Base-by-base conservation (phyloP, 2,888 invertebrate genomes). In the Pinctada fucata region DNA sequence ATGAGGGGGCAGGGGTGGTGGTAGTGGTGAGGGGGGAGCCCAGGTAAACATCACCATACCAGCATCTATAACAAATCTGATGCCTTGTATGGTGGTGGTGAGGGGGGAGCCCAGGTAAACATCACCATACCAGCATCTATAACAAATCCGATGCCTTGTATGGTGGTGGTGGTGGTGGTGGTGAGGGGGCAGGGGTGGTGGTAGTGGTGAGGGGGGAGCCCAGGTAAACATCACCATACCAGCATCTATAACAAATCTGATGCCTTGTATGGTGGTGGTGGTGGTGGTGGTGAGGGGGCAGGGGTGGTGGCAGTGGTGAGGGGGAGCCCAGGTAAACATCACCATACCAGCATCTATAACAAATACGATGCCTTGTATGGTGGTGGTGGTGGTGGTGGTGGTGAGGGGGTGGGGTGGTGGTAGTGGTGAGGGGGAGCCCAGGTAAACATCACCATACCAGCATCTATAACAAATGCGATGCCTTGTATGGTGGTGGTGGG, bases 341-440 rank as follows among this genome's bases (percentile, higher is more conserved):
- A 98, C 97, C 92, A 96, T 96, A 0, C 99, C 98, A 78, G 96
- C 95, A 91, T 99, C 99, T 78, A 99, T 95, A 8, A 99, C 97
- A 93, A 95, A 96, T 88, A 96, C 96, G 85, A 99, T 96, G 75
- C 97, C 96, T 76, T 93, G 93, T 74, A 95, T 94, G 0, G 95
- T 95, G n/a, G 95, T 91, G 0, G 94, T 94, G 0, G 94, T 94
- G 0, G 95, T 95, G n/a, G 95, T 91, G 0, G 94, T 94, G 0
- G 94, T 94, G n/a, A n/a, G n/a, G n/a, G n/a, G n/a, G n/a, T n/a
- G n/a, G n/a, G n/a, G n/a, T n/a, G n/a, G n/a, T n/a, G n/a, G n/a
- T n/a, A n/a, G n/a, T n/a, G n/a, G n/a, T 50, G 95, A 95, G 63
- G 94, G 31, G 31, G 1, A 31, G 1, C 31, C 31, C 31, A 31